Base-by-base conservation (phyloP, 1,140 invertebrate genomes). In the Aphelinus certus region DNA sequence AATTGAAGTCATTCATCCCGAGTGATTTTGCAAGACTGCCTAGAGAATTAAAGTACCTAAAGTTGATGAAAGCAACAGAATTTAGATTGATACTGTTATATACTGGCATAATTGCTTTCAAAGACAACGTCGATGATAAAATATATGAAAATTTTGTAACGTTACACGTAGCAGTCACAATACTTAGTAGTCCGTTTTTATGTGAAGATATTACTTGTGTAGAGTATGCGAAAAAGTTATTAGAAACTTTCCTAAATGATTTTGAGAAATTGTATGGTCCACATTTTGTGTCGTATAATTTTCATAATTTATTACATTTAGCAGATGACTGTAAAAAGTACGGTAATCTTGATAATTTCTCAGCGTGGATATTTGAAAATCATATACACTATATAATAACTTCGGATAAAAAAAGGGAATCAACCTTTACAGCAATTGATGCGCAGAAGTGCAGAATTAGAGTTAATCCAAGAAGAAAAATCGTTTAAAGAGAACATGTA, bases 11-110 rank as follows among this genome's bases (percentile, higher is more conserved):
- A 3, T 68, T 67, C 45, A 79, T 83, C 49, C 83, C 88, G 10
- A 10, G 6, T 43, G 84, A 89, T 75, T 89, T 88, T 83, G 55
- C 74, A 7, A 73, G 88, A 71, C 86, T 84, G 73, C 82, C 86
- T 9, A 71, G 86, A 57, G 45, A 73, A 43, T 66, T 88, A 42
- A 63, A 64, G 10, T 82, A 87, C 45, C 7, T 87, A 47, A 80
- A 83, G 3, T 73, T 78, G 55, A 89, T 84, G 84, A 89, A 89
- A 78, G 88, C 85, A 7, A 88, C 88, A 64, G 88, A 89, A 78
- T 87, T 84, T 77, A 75, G 87, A 61, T 79, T 81, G 62, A 88
- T 88, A 53, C 4, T 53, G 7, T 73, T 88, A 10, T 89, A 88
- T 75, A 85, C 81, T n/a, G 87, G 87, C 4, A 70, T 82, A 51